These are phyloP conservation scores for Poecilia latipinna DNA, from an alignment of 2,113 vertebrate genomes.

Conservation along the genomic window DNA sequence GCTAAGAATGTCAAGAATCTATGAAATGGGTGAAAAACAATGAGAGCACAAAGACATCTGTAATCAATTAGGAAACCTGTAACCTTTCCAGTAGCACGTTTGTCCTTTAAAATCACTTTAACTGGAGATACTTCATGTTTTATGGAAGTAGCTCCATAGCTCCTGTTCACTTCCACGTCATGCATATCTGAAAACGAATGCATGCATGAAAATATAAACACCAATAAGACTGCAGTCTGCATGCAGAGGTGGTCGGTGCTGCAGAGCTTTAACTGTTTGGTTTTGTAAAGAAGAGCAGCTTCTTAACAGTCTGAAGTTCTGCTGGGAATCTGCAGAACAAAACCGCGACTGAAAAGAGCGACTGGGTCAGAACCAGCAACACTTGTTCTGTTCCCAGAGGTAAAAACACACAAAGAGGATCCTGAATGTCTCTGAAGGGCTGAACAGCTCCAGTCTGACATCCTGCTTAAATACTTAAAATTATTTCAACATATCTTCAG, in stretches of 20 bases:
- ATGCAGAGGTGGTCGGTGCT: too few relatives aligned
- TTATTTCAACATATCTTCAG: not conserved
- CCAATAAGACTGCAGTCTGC: too few relatives aligned
- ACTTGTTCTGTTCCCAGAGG: not conserved
- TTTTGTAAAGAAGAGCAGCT: too few relatives aligned
- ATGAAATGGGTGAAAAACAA: not conserved
- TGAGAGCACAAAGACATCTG: not conserved
- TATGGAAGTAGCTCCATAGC: not conserved
- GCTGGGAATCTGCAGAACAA: not conserved
- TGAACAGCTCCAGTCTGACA: too few relatives aligned
- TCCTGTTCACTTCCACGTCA: not conserved
- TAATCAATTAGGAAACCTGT: not conserved
- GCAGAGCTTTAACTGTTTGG: too few relatives aligned
- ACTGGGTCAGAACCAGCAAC: too few relatives aligned
- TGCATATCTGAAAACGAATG: not conserved
- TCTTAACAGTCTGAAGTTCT: not conserved
- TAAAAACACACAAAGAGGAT: not conserved
- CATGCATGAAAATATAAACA: not conserved
- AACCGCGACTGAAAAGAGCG: not conserved
- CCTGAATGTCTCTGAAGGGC: not conserved
- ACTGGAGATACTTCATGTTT: not conserved
- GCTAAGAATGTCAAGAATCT: not conserved
- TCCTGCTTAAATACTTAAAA: not conserved
- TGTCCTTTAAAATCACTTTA: not conserved
- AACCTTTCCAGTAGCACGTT: not conserved